Evolutionary conservation across 2,797 vertebrate species (phyloP), one percentile per base, ranked within the genome.

Genomic region (Catharus ustulatus): DNA sequence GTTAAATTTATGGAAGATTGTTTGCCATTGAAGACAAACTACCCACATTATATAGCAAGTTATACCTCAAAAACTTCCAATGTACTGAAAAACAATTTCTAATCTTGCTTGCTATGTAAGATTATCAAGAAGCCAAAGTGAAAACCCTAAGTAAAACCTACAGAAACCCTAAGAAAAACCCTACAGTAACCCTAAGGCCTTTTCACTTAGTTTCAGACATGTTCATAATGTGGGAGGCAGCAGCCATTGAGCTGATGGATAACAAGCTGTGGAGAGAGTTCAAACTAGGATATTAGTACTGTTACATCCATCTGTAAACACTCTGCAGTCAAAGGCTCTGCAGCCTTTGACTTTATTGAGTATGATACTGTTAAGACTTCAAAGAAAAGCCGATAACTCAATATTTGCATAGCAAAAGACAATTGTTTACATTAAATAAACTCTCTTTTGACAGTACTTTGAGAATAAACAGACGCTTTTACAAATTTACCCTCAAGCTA

Each of bases 371-470:
- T 75, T 75, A 61, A 49, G 51, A 45, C 71, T 78, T 91, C 85
- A 91, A 87, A 87, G 75, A 73, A 89, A 96, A 90, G 19, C 20
- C 4, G 4, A 67, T 63, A 64, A 13, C 17, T 72, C 79, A 84
- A 32, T 75, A 82, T 73, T 89, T 73, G 26, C 49, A 32, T 59
- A 75, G 38, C 29, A 80, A 76, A 78, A 69, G 63, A 57, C n/a
- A 87, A 72, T 71, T 54, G 34, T 83, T 93, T 85, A 71, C 57
- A 38, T 86, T 67, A 66, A 91, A 82, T 64, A 84, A 83, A 76
- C 19, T 79, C 18, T 66, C 55, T 51, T 85, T 93, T 88, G 52
- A 88, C 6, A 1, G 49, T 66, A 30, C 23, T 68, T 79, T 40
- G 45, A 83, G 64, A 92, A 80, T 59, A 76, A 87, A 68, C 58